A percentile compares a stretch with the other conserved stretches of the same genome.
Conservation (phyloP, 2,888 invertebrate genomes). For the Apotomis turbidana region DNA sequence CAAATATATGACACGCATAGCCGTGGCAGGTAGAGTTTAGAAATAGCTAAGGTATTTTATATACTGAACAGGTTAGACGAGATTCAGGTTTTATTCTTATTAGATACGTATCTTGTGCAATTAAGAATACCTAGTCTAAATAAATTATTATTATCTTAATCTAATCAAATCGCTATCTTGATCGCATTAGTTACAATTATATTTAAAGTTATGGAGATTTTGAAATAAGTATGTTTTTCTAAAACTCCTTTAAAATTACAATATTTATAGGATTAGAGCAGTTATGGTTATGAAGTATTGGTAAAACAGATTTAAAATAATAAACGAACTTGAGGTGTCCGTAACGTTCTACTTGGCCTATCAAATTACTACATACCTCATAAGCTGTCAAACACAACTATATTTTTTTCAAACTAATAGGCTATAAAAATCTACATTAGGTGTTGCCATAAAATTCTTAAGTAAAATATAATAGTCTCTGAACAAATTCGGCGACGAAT, state of each 20-base stretch:
- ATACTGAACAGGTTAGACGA: conserved; percentile 24
- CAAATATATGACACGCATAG: not conserved
- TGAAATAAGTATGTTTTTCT: not conserved
- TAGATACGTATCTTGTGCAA: conserved; percentile 13
- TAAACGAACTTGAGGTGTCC: not conserved
- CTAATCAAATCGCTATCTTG: conserved; percentile 9
- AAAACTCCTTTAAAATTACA: not conserved
- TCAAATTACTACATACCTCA: conserved; percentile 33
- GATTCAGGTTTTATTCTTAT: conserved; percentile 27
- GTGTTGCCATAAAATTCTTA: conserved; percentile 40
- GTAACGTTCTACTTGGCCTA: conserved; percentile 25
- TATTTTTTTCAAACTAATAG: conserved; percentile 34
- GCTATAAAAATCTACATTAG: conserved; percentile 34
- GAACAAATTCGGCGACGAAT: conserved; percentile 37
- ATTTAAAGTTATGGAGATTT: conserved; percentile 1
- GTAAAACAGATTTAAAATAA: conserved; percentile 20
- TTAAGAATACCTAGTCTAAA: conserved; percentile 26
- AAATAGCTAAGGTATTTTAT: conserved; percentile 19
- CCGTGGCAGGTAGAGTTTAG: not conserved
- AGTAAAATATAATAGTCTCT: conserved; percentile 32
- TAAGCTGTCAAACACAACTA: conserved; percentile 34
- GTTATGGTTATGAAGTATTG: not conserved
- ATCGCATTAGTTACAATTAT: not conserved
- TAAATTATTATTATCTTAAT: conserved; percentile 25
- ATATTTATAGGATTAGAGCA: not conserved